Evolutionary conservation across 1,140 invertebrate species (phyloP).

Genomic region (Melanaphis sacchari): DNA sequence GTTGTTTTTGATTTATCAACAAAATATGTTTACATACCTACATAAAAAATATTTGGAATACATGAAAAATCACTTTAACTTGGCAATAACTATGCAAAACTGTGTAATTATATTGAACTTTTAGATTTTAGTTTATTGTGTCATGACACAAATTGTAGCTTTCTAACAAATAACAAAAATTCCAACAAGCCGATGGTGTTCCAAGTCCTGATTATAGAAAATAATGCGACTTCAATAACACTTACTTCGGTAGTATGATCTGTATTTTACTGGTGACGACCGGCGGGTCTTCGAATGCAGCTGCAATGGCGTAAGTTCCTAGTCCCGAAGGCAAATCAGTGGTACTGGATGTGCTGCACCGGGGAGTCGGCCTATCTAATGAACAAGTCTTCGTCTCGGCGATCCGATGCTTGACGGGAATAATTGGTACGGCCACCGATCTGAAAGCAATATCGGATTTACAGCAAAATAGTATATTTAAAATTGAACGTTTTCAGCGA

Average conservation of each 20-base stretch:
- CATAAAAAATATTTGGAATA: no score
- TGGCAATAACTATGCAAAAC: neutral
- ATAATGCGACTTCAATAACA: neutral
- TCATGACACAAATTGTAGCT: neutral
- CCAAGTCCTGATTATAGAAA: neutral
- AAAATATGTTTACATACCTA: neutral
- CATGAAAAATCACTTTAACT: neutral
- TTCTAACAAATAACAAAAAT: neutral
- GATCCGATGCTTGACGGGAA: slow-evolving; percentile 79
- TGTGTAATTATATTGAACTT: neutral
- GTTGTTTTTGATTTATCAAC: neutral
- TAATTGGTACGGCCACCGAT: slow-evolving; percentile 78
- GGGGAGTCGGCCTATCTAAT: slow-evolving; percentile 74
- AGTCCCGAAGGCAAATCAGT: neutral
- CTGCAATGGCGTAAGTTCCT: slow-evolving; percentile 31
- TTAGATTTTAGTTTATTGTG: neutral
- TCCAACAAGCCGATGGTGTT: neutral
- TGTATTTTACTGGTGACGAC: neutral
- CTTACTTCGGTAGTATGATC: slow-evolving; percentile 46
- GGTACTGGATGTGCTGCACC: neutral
- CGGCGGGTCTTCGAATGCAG: slow-evolving; percentile 37
- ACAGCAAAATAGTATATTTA: neutral
- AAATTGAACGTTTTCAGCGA: no score
- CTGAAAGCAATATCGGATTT: slow-evolving; percentile 62
- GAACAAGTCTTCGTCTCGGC: slow-evolving; percentile 77